Conservation (phyloP, 1,140 invertebrate genomes). For the Nephila pilipes region DNA sequence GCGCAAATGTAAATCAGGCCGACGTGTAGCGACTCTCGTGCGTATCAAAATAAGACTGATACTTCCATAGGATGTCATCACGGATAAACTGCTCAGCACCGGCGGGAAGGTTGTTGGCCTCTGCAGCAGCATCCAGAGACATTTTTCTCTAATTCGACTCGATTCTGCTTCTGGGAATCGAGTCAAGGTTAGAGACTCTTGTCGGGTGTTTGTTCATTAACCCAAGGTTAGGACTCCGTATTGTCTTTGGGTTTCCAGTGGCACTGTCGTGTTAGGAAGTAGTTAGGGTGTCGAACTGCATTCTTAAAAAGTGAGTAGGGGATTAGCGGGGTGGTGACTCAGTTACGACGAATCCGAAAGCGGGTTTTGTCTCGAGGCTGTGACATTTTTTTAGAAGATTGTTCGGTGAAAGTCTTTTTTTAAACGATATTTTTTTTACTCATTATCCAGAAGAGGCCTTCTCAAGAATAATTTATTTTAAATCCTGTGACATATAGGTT, state of each 20-base stretch:
- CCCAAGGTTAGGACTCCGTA: conserved; percentile 1
- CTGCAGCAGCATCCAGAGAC: neutral
- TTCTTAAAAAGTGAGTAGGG: neutral
- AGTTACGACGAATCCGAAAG: neutral
- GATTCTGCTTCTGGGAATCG: neutral
- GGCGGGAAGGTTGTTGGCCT: neutral
- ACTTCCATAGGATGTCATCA: neutral
- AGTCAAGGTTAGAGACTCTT: conserved; percentile 14
- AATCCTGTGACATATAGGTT: too few species aligned
- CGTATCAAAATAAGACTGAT: conserved; percentile 1
- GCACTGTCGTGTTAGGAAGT: neutral
- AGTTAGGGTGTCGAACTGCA: neutral
- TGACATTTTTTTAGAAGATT: neutral
- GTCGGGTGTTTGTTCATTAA: neutral
- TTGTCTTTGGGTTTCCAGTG: neutral
- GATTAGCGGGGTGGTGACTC: neutral
- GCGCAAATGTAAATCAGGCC: conserved; percentile 25
- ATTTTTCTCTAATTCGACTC: neutral
- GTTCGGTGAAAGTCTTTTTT: neutral
- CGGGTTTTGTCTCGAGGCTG: neutral
- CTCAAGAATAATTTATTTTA: too few species aligned
- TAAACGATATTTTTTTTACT: too few species aligned
- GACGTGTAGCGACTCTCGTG: neutral
- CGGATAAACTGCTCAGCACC: neutral
- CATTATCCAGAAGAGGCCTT: too few species aligned